Evolutionary conservation across 2,797 vertebrate genomes (phyloP).

Genomic region (Scarus forsteni): DNA sequence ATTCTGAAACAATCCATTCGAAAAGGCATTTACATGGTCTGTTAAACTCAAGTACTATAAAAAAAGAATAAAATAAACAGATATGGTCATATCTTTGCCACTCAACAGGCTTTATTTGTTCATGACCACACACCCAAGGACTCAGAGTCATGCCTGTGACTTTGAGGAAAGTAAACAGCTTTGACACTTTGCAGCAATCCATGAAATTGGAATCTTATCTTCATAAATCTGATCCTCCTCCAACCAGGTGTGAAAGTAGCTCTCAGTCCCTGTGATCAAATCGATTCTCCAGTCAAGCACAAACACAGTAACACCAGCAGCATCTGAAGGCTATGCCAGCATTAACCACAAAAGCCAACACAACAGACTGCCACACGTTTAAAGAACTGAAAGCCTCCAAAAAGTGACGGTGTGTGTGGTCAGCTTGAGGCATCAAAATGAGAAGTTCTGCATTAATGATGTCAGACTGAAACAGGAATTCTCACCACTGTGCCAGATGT

Average conservation of each 20-base stretch:
- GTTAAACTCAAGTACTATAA: neutral
- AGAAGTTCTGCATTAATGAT: constrained; percentile 50
- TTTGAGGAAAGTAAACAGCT: constrained; percentile 46
- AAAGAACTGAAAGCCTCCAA: constrained; percentile 2
- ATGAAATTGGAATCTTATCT: constrained; percentile 67
- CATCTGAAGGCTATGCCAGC: neutral
- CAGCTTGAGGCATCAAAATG: constrained; percentile 28
- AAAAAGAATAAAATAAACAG: neutral
- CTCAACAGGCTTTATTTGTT: neutral
- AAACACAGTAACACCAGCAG: constrained; percentile 19
- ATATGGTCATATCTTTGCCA: neutral
- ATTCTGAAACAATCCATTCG: neutral
- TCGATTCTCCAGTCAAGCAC: constrained; percentile 43
- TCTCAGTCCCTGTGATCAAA: constrained; percentile 38
- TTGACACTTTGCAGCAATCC: constrained; percentile 50
- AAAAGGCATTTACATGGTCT: neutral
- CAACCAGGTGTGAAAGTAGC: constrained; percentile 49
- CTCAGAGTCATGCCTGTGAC: constrained; percentile 1
- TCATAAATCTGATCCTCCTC: constrained; percentile 40
- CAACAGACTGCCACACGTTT: neutral
- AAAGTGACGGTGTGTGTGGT: constrained; percentile 12
- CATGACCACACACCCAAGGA: constrained; percentile 10
- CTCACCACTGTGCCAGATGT: constrained; percentile 49
- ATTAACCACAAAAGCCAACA: constrained; percentile 2
- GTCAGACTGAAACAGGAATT: constrained; percentile 42